Base-by-base conservation (phyloP, 2,888 invertebrate genomes). In the Stramonita haemastoma region DNA sequence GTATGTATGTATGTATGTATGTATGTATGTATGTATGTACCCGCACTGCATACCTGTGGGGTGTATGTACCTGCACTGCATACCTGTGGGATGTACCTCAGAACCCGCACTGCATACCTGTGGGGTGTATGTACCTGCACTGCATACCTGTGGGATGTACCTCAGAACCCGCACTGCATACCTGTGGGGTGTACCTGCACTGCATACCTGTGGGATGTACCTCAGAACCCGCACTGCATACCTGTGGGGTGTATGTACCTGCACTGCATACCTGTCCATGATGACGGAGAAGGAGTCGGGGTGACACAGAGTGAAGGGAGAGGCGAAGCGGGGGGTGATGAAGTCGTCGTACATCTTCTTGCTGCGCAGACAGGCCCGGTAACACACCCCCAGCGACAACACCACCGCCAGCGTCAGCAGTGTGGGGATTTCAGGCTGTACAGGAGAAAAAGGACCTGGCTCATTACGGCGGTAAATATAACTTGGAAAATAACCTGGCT, bases 371-470 rank as follows among this genome's bases (percentile, higher is more conserved):
- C 93, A 93, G 29, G 94, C 93, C 88, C 94, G 93, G 91, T 95
- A 95, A 89, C 95, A 95, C 22, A 94, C 93, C 26, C 93, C 95
- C 6, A 95, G 92, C 56, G 95, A 94, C 36, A 95, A 92, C 0
- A 95, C 91, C 79, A 95, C 90, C 8, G 94, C 92, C 57, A 93
- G 88, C 13, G 93, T 93, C 36, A 93, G 56, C 84, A 93, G 92
- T 89, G 66, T 29, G 34, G 56, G 56, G 29, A 34, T 4, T 26
- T 19, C 46, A 11, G 8, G 46, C 34, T 46, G 46, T 22, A 46
- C 46, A 46, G 4, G 26, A 66, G 66, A 19, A 60, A 60, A 60
- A 17, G 60, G 13, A 19, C 60, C 60, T 60, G 60, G 60, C 79
- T 79, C 79, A 29, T 46, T 85, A 85, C n/a, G 15, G 19, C 56